A percentile compares a stretch with the other conserved stretches of the same genome.
Evolutionary conservation across 2,888 invertebrate genomes (phyloP).

Genomic region (Protonemura montana): DNA sequence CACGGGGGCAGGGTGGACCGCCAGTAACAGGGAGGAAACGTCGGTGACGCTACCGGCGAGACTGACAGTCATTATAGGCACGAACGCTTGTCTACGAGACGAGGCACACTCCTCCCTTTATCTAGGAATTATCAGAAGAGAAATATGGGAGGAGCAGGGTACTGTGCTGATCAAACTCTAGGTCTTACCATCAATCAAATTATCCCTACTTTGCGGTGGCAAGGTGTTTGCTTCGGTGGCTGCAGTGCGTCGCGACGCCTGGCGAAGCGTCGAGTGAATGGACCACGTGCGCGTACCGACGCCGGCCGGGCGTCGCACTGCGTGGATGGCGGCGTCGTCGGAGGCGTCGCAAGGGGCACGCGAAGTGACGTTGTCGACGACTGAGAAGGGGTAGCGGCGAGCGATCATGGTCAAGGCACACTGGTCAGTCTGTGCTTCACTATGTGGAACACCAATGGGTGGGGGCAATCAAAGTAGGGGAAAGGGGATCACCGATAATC

Average conservation of each 20-base stretch:
- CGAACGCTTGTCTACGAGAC: not conserved
- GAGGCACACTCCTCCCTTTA: not conserved
- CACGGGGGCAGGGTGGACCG: constrained; percentile 9
- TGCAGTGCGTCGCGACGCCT: not conserved
- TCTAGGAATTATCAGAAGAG: not conserved
- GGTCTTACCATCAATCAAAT: constrained; percentile 7
- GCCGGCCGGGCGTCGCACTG: constrained; percentile 20
- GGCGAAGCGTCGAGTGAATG: not conserved
- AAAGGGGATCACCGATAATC: constrained; percentile 30
- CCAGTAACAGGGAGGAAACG: constrained; percentile 14
- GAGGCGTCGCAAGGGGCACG: constrained; percentile 16
- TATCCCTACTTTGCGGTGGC: not conserved
- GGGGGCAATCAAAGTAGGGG: constrained; percentile 35
- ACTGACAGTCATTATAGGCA: not conserved
- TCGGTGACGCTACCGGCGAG: not conserved
- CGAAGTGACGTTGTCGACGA: not conserved
- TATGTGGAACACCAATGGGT: constrained; percentile 35
- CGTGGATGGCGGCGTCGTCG: not conserved
- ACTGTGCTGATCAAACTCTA: not conserved
- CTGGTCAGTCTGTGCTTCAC: constrained; percentile 18
- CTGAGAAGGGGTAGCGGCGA: not conserved
- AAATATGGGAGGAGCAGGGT: constrained; percentile 25
- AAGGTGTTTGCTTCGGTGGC: not conserved
- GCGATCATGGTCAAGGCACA: constrained; percentile 36
- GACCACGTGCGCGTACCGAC: not conserved